Base-by-base conservation (phyloP, 1,140 invertebrate genomes). In the Drosophila guanche region DNA sequence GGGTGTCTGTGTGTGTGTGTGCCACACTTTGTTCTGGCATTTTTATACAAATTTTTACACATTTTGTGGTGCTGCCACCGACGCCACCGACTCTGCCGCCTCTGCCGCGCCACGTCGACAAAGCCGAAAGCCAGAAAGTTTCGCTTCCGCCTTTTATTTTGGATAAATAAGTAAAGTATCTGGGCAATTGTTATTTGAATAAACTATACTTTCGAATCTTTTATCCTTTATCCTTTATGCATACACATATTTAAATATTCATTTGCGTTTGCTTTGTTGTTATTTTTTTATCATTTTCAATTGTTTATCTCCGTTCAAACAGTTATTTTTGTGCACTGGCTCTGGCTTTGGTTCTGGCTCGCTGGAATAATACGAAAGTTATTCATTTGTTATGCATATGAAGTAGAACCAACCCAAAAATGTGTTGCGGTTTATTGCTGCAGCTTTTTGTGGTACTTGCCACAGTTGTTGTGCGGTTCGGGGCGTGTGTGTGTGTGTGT, bases 91-190 rank as follows among this genome's bases (percentile, higher is more conserved):
- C 29, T 8, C 2, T 7, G 1, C 5, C 25, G 25, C 69, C 62
- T 68, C 63, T 68, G 55, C 14, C 45, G 45, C 41, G 23, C 29
- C 20, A 23, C 43, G 6, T 22, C 29, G 48, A 57, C 70, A 65
- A 47, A 65, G 81, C 59, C 59, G 40, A 63, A 59, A 76, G 81
- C 83, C 53, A 81, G 76, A 85, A 73, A 80, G 70, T 77, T 67
- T 63, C 59, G 51, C 50, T 60, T 37, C 53, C 42, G 52, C 72
- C 85, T 81, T 70, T 48, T 66, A 74, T 86, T 85, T 85, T 60
- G 50, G 71, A 76, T 86, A 86, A 86, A 88, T 86, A 86, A 86
- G 76, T 86, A 85, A 85, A 85, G 76, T 88, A 86, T 86, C 86
- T 85, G 77, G 66, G 66, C 63, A 77, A 80, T 88, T 80, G 81